These are phyloP conservation scores for Molossus molossus DNA, from an alignment of 2,797 vertebrate species.

Conservation along the genomic window DNA sequence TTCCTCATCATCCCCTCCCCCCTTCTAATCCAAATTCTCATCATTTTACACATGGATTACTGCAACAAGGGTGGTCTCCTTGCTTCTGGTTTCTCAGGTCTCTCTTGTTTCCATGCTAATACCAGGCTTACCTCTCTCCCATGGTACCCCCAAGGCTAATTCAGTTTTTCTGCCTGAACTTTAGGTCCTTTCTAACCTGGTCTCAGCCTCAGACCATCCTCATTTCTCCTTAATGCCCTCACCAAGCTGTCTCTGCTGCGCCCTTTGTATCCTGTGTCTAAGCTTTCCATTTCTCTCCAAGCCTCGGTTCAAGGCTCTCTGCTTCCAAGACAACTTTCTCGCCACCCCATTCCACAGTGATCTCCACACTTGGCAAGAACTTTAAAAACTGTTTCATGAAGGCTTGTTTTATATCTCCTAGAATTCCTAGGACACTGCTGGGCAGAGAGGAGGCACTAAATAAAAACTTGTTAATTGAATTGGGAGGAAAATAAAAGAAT, in stretches of 20 bases:
- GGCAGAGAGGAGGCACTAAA: slow-evolving; percentile 80
- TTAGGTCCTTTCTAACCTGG: neutral
- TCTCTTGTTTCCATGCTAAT: neutral
- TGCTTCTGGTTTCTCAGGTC: neutral
- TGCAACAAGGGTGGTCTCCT: neutral
- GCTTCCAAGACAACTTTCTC: slow-evolving; percentile 63
- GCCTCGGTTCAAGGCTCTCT: neutral
- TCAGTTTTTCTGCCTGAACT: neutral
- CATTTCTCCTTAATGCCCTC: neutral
- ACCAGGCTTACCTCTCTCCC: neutral
- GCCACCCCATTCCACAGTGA: slow-evolving; percentile 41
- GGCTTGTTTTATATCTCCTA: slow-evolving; percentile 76
- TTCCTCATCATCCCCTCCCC: neutral
- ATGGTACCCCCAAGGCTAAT: neutral
- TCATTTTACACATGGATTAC: neutral
- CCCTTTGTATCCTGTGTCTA: neutral
- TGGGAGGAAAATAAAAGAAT: slow-evolving; percentile 84
- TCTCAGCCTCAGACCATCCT: neutral
- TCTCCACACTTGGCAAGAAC: slow-evolving; percentile 66
- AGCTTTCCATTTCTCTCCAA: neutral
- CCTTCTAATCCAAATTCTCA: neutral
- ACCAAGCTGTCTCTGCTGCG: neutral
- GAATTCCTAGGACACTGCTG: slow-evolving; percentile 75
- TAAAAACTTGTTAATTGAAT: slow-evolving; percentile 84
- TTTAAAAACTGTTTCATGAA: slow-evolving; percentile 61